Evolutionary conservation across 2,888 invertebrate genomes (phyloP).

Genomic region (Caenorhabditis sinica): DNA sequence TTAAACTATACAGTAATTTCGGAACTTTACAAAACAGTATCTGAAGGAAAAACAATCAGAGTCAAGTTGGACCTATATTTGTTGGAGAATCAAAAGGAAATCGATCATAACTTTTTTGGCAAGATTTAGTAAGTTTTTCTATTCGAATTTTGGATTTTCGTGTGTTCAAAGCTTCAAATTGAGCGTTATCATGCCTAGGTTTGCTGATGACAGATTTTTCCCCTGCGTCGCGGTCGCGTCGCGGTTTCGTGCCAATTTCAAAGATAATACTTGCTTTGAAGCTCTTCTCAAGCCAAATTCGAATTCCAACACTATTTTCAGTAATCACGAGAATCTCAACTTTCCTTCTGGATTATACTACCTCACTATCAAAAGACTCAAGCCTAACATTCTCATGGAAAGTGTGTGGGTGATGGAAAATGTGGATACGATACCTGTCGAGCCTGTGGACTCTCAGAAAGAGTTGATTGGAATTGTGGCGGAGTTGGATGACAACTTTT

Average conservation of each 20-base stretch:
- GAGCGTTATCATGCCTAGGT: not conserved
- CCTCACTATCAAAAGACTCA: not conserved
- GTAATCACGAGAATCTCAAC: not conserved
- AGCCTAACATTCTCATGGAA: not conserved
- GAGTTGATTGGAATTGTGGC: not conserved
- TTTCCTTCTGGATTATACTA: not conserved
- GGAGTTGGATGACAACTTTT: not conserved
- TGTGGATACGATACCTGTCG: not conserved
- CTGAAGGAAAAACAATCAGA: not conserved
- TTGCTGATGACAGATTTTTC: too few species aligned
- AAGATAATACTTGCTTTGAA: too few species aligned
- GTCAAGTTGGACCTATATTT: not conserved
- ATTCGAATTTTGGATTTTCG: not conserved
- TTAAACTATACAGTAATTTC: not conserved
- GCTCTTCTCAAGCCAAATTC: too few species aligned
- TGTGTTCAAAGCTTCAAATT: not conserved
- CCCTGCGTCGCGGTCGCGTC: too few species aligned
- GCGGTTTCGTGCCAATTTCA: too few species aligned
- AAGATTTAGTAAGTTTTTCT: constrained; percentile 14
- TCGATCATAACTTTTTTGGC: not conserved
- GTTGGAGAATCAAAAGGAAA: not conserved
- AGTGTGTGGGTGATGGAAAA: constrained; percentile 1
- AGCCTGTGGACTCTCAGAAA: too few species aligned
- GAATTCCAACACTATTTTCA: not conserved
- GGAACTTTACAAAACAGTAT: not conserved